A percentile compares a stretch with the other conserved stretches of the same genome.
Conservation (phyloP, 2,888 invertebrate species). For the Scaptomyza polygonia region DNA sequence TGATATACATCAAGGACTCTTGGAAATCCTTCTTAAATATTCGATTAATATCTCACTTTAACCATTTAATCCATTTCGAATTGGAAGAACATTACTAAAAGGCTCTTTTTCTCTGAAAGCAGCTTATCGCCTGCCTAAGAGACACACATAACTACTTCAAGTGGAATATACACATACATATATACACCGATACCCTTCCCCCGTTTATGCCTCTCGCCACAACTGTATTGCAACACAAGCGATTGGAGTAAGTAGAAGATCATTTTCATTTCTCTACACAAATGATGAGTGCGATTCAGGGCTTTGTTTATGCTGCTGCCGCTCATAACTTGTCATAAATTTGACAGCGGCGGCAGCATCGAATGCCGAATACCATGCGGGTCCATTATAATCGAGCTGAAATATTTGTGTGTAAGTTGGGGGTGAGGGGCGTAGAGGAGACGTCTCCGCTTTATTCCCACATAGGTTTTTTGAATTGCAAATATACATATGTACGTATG, state of each 20-base stretch:
- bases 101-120: constrained; percentile 50
- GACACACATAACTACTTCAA: constrained; percentile 8
- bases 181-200: background rate
- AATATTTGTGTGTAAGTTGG: background rate
- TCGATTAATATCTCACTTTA: background rate
- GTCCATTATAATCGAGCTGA: constrained; percentile 49
- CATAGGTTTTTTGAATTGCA: constrained; percentile 75
- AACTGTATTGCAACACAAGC: constrained; percentile 32
- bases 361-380: constrained; percentile 49
- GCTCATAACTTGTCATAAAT: constrained; percentile 80
- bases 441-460: constrained; percentile 51
- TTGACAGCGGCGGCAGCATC: constrained; percentile 65
- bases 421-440: background rate
- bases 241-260: constrained; percentile 33
- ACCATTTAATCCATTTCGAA: constrained; percentile 1
- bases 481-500: constrained; percentile 65
- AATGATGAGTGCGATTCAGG: constrained; percentile 47
- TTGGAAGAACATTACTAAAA: constrained; percentile 34
- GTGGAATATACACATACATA: constrained; percentile 11
- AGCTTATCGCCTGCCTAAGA: constrained; percentile 68
- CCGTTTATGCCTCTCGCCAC: too few species aligned
- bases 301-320: constrained; percentile 69
- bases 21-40: too few species aligned
- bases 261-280: constrained; percentile 47
- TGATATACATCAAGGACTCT: too few species aligned